These are phyloP conservation scores for Xestia xanthographa DNA, from an alignment of 2,888 invertebrate species.

Conservation along the genomic window DNA sequence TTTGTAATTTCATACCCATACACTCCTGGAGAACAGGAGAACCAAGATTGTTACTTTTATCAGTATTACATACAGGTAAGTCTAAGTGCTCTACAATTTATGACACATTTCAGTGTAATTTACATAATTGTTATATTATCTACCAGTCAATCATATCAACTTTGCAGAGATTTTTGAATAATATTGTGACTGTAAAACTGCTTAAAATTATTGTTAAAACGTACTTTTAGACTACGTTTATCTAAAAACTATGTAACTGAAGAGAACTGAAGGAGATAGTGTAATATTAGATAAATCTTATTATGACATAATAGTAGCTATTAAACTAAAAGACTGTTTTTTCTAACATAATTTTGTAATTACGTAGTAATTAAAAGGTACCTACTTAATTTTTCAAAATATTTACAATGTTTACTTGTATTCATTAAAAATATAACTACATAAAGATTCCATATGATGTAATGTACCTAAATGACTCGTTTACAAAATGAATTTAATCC, in stretches of 20 bases:
- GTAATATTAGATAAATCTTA: constrained; percentile 24
- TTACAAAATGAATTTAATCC: constrained; percentile 43
- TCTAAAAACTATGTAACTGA: constrained; percentile 11
- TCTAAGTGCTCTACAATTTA: constrained; percentile 32
- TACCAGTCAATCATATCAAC: constrained; percentile 53
- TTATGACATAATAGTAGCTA: constrained; percentile 36
- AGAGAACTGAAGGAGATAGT: constrained; percentile 1
- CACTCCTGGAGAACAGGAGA: constrained; percentile 38
- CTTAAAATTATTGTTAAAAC: constrained; percentile 26
- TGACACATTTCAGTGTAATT: constrained; percentile 38
- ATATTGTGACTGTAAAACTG: constrained; percentile 30
- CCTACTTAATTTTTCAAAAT: constrained; percentile 27
- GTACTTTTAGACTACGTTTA: constrained; percentile 11
- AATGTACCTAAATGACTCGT: constrained; percentile 36
- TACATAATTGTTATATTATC: constrained; percentile 25
- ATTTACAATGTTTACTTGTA: constrained; percentile 45
- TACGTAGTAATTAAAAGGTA: constrained; percentile 46
- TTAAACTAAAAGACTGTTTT: constrained; percentile 27
- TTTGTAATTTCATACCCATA: constrained; percentile 35
- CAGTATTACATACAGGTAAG: constrained; percentile 17
- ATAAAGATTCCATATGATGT: constrained; percentile 17
- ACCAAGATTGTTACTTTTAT: constrained; percentile 28
- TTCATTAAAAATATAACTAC: constrained; percentile 27
- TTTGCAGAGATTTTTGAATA: constrained; percentile 27
- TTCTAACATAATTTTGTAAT: constrained; percentile 32